These are phyloP conservation scores for Zapus hudsonius DNA, from an alignment of 2,113 vertebrate genomes.

Conservation along the genomic window DNA sequence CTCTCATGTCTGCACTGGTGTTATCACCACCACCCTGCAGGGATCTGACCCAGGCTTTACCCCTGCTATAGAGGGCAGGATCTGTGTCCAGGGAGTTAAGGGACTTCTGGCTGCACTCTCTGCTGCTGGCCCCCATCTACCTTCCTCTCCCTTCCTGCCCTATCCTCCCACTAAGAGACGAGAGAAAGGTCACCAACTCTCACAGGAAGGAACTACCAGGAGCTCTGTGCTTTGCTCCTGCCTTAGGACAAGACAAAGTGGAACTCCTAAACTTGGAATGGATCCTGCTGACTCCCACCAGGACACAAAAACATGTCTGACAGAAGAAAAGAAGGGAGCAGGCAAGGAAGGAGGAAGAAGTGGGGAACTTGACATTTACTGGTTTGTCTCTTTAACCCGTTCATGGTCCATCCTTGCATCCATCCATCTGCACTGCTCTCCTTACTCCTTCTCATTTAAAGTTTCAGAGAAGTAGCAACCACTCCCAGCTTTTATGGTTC, in stretches of 20 bases:
- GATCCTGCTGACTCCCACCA: not conserved
- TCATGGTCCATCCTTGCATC: not conserved
- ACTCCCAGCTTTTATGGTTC: not conserved
- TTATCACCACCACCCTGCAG: not conserved
- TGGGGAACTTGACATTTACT: not conserved
- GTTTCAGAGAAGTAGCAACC: not conserved
- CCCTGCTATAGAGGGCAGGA: not conserved
- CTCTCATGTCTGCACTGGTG: not conserved
- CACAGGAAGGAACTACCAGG: not conserved
- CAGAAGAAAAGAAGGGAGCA: not conserved
- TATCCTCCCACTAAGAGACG: not conserved
- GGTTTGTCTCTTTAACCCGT: slow-evolving; percentile 41
- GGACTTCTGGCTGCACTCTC: not conserved
- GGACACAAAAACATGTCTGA: not conserved
- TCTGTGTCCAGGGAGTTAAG: not conserved
- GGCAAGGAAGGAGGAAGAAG: too few relatives aligned
- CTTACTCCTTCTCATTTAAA: slow-evolving; percentile 2
- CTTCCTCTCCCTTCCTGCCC: not conserved
- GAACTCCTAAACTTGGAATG: not conserved
- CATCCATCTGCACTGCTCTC: not conserved
- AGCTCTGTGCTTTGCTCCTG: not conserved
- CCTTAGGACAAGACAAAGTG: not conserved
- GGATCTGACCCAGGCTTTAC: not conserved
- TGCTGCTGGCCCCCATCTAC: not conserved
- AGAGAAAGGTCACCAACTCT: not conserved